These are phyloP conservation scores for Neelides folsomi DNA, from an alignment of 2,888 invertebrate species.

Conservation along the genomic window DNA sequence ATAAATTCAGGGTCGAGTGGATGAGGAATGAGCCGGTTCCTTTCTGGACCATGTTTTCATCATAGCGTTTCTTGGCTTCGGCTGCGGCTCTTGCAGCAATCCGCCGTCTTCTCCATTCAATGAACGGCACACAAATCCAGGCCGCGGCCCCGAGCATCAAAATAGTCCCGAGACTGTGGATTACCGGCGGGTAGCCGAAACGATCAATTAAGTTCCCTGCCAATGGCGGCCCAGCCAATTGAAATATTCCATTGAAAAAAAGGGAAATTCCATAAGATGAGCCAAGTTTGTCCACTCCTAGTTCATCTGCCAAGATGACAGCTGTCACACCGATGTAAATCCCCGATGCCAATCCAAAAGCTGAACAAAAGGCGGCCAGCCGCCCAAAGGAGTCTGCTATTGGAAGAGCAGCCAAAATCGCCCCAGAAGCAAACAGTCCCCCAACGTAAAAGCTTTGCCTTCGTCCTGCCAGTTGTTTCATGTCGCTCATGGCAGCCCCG, in stretches of 20 bases:
- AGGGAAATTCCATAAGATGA: constrained; percentile 75
- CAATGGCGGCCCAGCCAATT: constrained; percentile 68
- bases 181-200: constrained; percentile 36
- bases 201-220: constrained; percentile 58
- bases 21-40: no score
- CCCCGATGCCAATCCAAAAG: constrained; percentile 71
- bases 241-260: constrained; percentile 69
- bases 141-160: constrained; percentile 57
- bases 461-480: constrained; percentile 56
- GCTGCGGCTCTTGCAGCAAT: no score
- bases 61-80: no score
- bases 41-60: no score
- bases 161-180: constrained; percentile 50
- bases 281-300: constrained; percentile 68
- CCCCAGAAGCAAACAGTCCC: constrained; percentile 61
- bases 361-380: constrained; percentile 54
- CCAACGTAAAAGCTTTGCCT: constrained; percentile 63
- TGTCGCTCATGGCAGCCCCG: constrained; percentile 68
- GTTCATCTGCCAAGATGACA: constrained; percentile 73
- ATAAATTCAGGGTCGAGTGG: no score
- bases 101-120: constrained; percentile 35
- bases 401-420: constrained; percentile 58
- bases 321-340: constrained; percentile 75
- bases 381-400: constrained; percentile 42
- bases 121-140: constrained; percentile 63